Percentiles rank a stretch among this genome's conserved stretches.
These are phyloP conservation scores for Prionailurus bengalensis DNA, from an alignment of 2,113 vertebrate genomes.

Conservation along the genomic window DNA sequence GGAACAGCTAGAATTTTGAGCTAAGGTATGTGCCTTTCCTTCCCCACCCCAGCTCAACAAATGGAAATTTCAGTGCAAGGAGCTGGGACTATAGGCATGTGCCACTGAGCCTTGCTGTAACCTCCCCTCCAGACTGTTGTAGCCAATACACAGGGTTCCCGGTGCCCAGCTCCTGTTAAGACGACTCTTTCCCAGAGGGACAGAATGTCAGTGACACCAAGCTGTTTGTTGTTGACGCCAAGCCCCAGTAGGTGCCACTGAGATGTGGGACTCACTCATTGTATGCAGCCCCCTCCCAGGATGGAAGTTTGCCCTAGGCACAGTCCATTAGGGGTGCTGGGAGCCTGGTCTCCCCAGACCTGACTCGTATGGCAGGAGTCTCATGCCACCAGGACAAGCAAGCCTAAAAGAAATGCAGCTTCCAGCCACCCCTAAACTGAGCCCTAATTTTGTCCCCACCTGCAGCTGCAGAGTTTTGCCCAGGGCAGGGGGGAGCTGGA, in stretches of 20 bases:
- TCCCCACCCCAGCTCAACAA: background rate
- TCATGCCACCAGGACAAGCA: background rate
- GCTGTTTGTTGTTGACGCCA: too few species aligned
- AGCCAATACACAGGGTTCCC: background rate
- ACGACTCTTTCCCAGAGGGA: background rate
- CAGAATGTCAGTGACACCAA: too few species aligned
- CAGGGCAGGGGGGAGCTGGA: background rate
- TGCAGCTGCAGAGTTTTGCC: background rate
- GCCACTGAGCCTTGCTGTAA: background rate
- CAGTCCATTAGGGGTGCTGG: too few species aligned
- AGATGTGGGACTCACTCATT: too few species aligned
- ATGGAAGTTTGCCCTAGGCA: accelerated
- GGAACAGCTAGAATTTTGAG: too few species aligned
- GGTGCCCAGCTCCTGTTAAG: background rate
- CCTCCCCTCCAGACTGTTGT: background rate
- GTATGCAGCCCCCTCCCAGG: too few species aligned
- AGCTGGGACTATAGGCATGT: background rate
- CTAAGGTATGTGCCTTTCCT: too few species aligned
- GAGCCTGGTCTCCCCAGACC: too few species aligned
- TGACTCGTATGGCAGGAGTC: background rate
- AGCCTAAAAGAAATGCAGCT: too few species aligned
- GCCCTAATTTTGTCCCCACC: background rate
- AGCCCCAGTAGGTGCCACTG: too few species aligned
- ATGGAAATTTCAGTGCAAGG: background rate
- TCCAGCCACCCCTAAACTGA: background rate